Conservation (phyloP, 2,113 vertebrate species). For the Petaurus breviceps region DNA sequence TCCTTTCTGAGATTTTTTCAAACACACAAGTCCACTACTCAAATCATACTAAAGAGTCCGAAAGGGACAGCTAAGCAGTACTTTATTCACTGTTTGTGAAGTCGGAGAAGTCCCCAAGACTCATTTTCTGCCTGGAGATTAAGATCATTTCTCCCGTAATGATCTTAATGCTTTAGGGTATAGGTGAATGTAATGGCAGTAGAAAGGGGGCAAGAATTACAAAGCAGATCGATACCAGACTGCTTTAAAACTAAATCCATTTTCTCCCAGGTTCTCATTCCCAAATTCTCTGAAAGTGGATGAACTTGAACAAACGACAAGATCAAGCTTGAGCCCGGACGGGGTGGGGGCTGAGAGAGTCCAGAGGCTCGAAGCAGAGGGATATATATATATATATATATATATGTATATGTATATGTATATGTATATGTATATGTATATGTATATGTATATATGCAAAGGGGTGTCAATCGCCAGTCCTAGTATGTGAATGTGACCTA, state of each 20-base stretch:
- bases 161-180: conserved; percentile 61
- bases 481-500: neutral
- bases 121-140: conserved; percentile 55
- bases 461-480: neutral
- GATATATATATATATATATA: too few species aligned
- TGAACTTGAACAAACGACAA: neutral
- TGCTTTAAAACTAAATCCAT: conserved; percentile 70
- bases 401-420: too few species aligned
- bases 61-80: conserved; percentile 25
- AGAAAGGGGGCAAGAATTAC: conserved; percentile 52
- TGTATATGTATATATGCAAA: too few species aligned
- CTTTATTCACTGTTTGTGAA: conserved; percentile 19
- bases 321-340: neutral
- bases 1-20: neutral
- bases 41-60: neutral
- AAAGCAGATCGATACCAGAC: conserved; percentile 46
- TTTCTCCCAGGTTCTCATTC: conserved; percentile 49
- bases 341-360: neutral
- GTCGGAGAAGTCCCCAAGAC: neutral
- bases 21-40: neutral
- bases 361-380: neutral
- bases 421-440: too few species aligned
- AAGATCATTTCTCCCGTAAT: conserved; percentile 60
- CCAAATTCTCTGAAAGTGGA: neutral
- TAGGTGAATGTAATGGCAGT: conserved; percentile 61